Percentiles rank a stretch among this genome's conserved stretches.
phyloP scores from a whole-genome alignment of 2,888 invertebrate genomes.

The Lutraria lutraria region DNA sequence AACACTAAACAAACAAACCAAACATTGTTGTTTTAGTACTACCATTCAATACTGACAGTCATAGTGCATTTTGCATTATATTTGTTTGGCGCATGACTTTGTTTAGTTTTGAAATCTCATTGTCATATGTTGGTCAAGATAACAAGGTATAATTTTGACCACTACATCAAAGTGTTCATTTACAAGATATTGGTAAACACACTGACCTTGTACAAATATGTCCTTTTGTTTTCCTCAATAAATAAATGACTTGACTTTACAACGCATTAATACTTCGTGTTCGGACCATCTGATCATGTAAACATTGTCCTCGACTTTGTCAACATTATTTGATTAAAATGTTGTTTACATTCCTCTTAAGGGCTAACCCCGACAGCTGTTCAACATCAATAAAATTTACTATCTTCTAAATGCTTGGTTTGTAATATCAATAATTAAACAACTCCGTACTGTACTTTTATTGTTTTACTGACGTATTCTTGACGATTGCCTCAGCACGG shows the following conservation, averaged over 20 bases:
- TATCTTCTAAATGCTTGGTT: neutral
- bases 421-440: neutral
- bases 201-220: neutral
- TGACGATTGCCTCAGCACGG: neutral
- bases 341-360: neutral
- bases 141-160: neutral
- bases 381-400: neutral
- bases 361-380: neutral
- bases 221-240: neutral
- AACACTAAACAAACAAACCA: no score
- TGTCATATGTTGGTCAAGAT: neutral
- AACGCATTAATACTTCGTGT: neutral
- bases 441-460: neutral
- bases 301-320: neutral
- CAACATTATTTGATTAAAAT: neutral
- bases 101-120: neutral
- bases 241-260: neutral
- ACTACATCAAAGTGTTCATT: neutral
- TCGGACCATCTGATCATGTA: slow-evolving; percentile 1
- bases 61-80: no score
- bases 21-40: no score
- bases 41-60: no score
- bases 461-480: neutral
- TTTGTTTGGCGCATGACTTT: no score
- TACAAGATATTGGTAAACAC: neutral